Conservation (phyloP, 1,140 invertebrate genomes). For the Pomacea maculata region DNA sequence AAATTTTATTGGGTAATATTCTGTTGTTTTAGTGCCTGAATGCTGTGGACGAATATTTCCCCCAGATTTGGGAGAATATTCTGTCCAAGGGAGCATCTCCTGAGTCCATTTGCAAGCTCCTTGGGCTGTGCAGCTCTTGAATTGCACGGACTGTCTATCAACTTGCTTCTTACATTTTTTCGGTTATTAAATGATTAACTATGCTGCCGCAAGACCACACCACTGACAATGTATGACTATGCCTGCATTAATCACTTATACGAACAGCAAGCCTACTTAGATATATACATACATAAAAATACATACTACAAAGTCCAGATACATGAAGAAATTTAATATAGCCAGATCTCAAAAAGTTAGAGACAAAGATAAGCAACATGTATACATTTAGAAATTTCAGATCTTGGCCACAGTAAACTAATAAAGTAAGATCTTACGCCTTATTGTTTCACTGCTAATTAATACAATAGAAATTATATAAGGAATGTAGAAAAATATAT, state of each 20-base stretch:
- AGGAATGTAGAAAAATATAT: too few species aligned
- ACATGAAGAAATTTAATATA: too few species aligned
- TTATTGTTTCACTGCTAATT: too few species aligned
- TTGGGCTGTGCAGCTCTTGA: not conserved
- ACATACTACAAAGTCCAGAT: too few species aligned
- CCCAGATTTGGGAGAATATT: slow-evolving; percentile 13
- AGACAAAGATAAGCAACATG: too few species aligned
- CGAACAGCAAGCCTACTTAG: too few species aligned
- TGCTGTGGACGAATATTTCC: slow-evolving; percentile 9
- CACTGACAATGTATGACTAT: not conserved
- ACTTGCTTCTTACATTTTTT: not conserved
- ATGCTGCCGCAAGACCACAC: not conserved
- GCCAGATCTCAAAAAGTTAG: too few species aligned
- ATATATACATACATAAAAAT: too few species aligned
- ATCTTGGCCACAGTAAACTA: too few species aligned
- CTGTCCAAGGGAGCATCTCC: slow-evolving; percentile 1
- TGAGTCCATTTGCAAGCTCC: slow-evolving; percentile 7
- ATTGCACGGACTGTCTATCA: not conserved
- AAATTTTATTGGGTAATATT: not conserved
- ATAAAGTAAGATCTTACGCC: too few species aligned
- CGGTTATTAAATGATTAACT: not conserved
- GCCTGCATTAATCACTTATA: not conserved
- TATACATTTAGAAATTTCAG: too few species aligned
- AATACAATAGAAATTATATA: too few species aligned
- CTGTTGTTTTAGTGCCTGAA: slow-evolving; percentile 8